Evolutionary conservation across 2,888 invertebrate genomes (phyloP), one percentile per base, ranked within the genome.

Genomic region (Hylaea fasciaria): DNA sequence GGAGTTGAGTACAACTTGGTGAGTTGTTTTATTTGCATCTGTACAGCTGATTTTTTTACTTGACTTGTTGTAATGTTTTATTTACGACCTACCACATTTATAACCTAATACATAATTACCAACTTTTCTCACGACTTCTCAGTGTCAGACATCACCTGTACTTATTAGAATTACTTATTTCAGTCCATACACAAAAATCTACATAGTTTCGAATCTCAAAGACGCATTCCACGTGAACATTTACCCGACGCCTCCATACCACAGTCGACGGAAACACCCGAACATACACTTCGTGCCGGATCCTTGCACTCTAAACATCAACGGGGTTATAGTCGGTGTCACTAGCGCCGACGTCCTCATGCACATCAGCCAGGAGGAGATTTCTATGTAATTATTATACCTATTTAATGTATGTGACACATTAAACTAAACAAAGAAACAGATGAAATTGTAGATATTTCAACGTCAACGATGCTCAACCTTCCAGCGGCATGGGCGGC

Each of bases 311-410:
- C 78, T 98, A 4, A 94, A 95, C 76, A 90, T 98, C 51, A 94
- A 95, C 72, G 97, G 97, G 2, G 81, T 98, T 0, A 85, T 95
- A 4, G 87, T 98, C 57, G 97, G 96, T 0, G 87, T 96, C 28
- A 98, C 97, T 2, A 95, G 97, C 28, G 95, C 95, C 0, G 98
- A 98, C 82, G 92, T 96, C 43, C 87, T 98, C 9, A 95, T 97
- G 91, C 97, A 98, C 79, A 87, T 98, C 32, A 94, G 96, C 46
- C 95, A 95, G 74, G 95, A 96, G 77, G 98, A 98, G 86, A 93
- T 97, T 70, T 94, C 94, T 0, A 82, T 91, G 96, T 96, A 88
- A 94, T 93, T 83, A 52, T 60, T 83, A 52, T 60, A 32, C n/a
- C 37, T 49, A 4, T 39, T n/a, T 39, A n/a, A 39, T n/a, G n/a